Base-by-base conservation (phyloP, 2,797 vertebrate species). In the Acropternis orthonyx region DNA sequence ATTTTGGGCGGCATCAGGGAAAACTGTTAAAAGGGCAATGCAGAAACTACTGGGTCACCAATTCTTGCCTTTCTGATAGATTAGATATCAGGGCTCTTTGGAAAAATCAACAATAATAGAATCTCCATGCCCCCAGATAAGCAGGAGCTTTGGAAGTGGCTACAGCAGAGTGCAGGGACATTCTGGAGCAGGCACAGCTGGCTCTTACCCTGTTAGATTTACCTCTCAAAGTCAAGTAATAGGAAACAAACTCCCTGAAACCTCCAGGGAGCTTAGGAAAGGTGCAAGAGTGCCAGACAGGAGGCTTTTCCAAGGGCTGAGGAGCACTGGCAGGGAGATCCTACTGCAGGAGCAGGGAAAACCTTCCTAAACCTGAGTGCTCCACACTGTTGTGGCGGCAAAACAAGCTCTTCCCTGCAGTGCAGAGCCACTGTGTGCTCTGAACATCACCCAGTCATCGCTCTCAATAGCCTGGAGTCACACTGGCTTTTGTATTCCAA, bases 321-420 rank as follows among this genome's bases (percentile, higher is more conserved):
- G 81, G 27, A 77, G 15, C 27, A 6, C 41, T 54, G 20, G 41
- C 48, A 83, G 54, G 22, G 74, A 79, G 44, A 51, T n/a, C n/a
- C 48, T n/a, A 24, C 10, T 11, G 18, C 37, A 43, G 37, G 16
- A 44, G 15, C 22, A 48, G 21, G n/a, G 55, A 61, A 46, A 46
- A 80, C 28, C 62, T 73, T 58, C 23, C 44, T 32, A 44, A 27
- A 46, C 55, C 4, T 0, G 1, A 79, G 44, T 0, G 6, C 7
- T 88, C 51, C 22, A 34, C 0, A 1, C 43, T 43, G 26, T 4
- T n/a, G 30, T 10, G 10, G 10, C 12, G 14, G 55, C 52, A 82
- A 59, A 82, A 67, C 6, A 19, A 1, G n/a, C 19, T 48, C 37
- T 41, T 39, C 56, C 1, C 30, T 59, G 54, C 20, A 2, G 2